Conservation (phyloP, 2,888 invertebrate species). For the Drosophila testacea region DNA sequence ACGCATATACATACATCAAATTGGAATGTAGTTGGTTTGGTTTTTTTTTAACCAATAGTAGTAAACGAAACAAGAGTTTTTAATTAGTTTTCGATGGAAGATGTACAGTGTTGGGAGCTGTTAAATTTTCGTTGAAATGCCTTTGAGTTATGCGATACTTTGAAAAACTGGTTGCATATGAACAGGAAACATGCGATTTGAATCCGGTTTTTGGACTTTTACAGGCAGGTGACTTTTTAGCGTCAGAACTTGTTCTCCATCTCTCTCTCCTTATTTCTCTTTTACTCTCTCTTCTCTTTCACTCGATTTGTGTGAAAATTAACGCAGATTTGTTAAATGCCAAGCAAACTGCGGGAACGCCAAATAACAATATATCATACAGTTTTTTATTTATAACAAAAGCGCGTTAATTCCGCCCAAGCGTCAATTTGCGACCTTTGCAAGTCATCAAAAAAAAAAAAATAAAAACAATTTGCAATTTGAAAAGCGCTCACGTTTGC, state of each 20-base stretch:
- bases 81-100: constrained; percentile 59
- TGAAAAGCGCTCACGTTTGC: constrained; percentile 56
- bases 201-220: constrained; percentile 66
- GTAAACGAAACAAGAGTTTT: constrained; percentile 59
- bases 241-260: constrained; percentile 66
- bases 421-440: constrained; percentile 60
- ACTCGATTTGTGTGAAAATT: constrained; percentile 48
- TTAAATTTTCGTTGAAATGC: constrained; percentile 42
- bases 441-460: constrained; percentile 52
- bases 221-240: constrained; percentile 49
- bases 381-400: constrained; percentile 48
- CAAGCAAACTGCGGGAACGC: constrained; percentile 30
- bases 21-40: constrained; percentile 62
- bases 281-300: constrained; percentile 5
- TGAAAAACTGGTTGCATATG: constrained; percentile 62
- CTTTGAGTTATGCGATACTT: constrained; percentile 59
- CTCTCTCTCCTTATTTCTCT: constrained; percentile 4
- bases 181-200: constrained; percentile 67
- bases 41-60: constrained; percentile 36
- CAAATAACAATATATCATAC: constrained; percentile 24
- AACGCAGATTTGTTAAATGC: constrained; percentile 52
- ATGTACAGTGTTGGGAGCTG: constrained; percentile 14
- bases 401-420: constrained; percentile 43
- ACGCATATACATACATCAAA: constrained; percentile 20
- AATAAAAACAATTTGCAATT: constrained; percentile 44